Evolutionary conservation across 2,113 vertebrate species (phyloP), one percentile per base, ranked within the genome.

Genomic region (Pterocles gutturalis): DNA sequence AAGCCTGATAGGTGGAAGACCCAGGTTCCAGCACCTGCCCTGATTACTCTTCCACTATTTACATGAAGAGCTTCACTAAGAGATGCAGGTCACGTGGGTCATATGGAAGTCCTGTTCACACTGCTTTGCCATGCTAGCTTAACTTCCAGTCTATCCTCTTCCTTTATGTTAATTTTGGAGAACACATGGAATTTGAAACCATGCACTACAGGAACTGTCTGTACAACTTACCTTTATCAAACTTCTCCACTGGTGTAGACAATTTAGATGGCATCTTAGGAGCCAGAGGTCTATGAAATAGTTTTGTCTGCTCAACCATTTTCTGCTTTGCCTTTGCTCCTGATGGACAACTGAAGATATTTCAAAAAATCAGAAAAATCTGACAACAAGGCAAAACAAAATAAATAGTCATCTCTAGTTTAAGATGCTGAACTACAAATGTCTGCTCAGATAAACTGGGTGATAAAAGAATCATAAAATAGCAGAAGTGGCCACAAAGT

Each of bases 241-340:
- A 16, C 49, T 89, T 91, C 75, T 90, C 83, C 22, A 60, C 83
- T 62, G 26, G 7, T 55, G 57, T 4, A 62, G 62, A 28, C 6
- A 71, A 7, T 16, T 94, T 55, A 83, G 83, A 41, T 1, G 5
- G n/a, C 38, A 76, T 21, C 66, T 92, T 83, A 53, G 92, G 90
- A 97, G 83, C 83, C 84, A 97, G 84, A 61, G 83, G 65, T 94
- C 93, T 96, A 21, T 11, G 57, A 87, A 97, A 88, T 8, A 89
- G 85, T 67, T 89, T 84, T 60, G 62, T 65, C 17, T 87, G 57
- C n/a, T 76, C 85, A 85, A 16, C 18, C 86, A 81, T 97, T 91
- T 97, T 92, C 81, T 49, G 29, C 62, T 43, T 48, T 70, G 41
- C 45, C 51, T 89, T 89, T 95, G 55, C 9, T 92, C 36, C 34